Evolutionary conservation across 2,888 invertebrate species (phyloP).

Genomic region (Oscheius myriophilus): DNA sequence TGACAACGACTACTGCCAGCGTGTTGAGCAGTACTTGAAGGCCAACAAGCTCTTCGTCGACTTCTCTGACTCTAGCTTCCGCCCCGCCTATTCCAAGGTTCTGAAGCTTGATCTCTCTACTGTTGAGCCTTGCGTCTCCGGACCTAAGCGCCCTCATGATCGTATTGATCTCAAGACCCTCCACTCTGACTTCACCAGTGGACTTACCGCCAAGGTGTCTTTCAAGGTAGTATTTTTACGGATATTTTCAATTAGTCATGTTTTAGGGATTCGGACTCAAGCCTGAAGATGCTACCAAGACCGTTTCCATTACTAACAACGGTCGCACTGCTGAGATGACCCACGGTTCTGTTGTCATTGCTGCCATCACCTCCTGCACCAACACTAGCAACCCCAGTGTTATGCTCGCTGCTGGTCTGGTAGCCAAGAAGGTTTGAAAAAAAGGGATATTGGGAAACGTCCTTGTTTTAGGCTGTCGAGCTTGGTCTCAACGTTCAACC

Average conservation of each 20-base stretch:
- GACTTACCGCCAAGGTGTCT: constrained; percentile 85
- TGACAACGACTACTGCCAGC: constrained; percentile 48
- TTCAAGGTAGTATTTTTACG: constrained; percentile 58
- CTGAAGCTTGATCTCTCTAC: constrained; percentile 86
- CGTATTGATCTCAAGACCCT: constrained; percentile 82
- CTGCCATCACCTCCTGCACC: constrained; percentile 96
- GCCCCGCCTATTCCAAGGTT: constrained; percentile 75
- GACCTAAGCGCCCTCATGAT: constrained; percentile 96
- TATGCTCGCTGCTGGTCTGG: constrained; percentile 90
- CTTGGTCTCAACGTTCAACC: constrained; percentile 87
- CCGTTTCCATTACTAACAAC: constrained; percentile 45
- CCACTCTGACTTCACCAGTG: constrained; percentile 86
- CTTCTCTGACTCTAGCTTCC: constrained; percentile 77
- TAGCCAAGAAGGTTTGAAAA: constrained; percentile 54
- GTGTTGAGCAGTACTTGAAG: constrained; percentile 81
- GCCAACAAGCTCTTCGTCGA: constrained; percentile 86
- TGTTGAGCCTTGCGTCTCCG: constrained; percentile 92
- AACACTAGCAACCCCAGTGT: constrained; percentile 98
- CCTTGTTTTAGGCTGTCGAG: constrained; percentile 76
- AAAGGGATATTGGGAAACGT: background rate
- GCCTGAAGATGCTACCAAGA: constrained; percentile 54
- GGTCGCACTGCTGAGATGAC: constrained; percentile 36
- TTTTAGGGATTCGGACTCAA: constrained; percentile 65
- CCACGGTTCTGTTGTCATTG: constrained; percentile 85
- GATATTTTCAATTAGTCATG: background rate